Evolutionary conservation across 2,888 invertebrate genomes (phyloP).

Genomic region (Trissolcus japonicus): DNA sequence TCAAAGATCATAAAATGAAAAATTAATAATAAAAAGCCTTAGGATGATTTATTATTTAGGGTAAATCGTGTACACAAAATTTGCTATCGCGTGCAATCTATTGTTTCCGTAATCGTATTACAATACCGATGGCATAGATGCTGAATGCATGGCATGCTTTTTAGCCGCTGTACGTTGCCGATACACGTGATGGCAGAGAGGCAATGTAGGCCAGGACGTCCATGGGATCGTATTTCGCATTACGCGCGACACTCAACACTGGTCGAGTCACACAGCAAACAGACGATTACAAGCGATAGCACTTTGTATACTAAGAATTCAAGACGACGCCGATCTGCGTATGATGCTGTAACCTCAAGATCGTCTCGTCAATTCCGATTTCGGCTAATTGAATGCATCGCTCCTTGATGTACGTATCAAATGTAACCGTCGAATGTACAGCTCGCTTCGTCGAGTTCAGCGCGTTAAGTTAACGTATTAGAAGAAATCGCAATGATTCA

Average conservation of each 20-base stretch:
- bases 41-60: constrained; percentile 29
- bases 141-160: constrained; percentile 32
- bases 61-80: constrained; percentile 36
- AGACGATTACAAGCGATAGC: constrained; percentile 74
- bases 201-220: constrained; percentile 75
- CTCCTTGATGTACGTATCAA: constrained; percentile 26
- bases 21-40: constrained; percentile 31
- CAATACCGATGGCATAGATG: constrained; percentile 35
- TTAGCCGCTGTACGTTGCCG: constrained; percentile 32
- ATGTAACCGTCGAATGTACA: constrained; percentile 6
- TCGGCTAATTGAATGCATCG: constrained; percentile 50
- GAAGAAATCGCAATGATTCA: constrained; percentile 35
- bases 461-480: constrained; percentile 11
- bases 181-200: constrained; percentile 63
- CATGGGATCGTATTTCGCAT: constrained; percentile 74
- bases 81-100: constrained; percentile 35
- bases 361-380: constrained; percentile 36
- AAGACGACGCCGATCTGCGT: constrained; percentile 41
- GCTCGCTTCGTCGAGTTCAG: constrained; percentile 21
- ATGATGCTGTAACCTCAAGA: constrained; percentile 46
- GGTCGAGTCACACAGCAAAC: constrained; percentile 70
- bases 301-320: constrained; percentile 65
- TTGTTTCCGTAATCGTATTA: constrained; percentile 54
- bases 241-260: constrained; percentile 74
- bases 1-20: not conserved